Conservation (phyloP, 2,113 vertebrate genomes). For the Apeltes quadracus region DNA sequence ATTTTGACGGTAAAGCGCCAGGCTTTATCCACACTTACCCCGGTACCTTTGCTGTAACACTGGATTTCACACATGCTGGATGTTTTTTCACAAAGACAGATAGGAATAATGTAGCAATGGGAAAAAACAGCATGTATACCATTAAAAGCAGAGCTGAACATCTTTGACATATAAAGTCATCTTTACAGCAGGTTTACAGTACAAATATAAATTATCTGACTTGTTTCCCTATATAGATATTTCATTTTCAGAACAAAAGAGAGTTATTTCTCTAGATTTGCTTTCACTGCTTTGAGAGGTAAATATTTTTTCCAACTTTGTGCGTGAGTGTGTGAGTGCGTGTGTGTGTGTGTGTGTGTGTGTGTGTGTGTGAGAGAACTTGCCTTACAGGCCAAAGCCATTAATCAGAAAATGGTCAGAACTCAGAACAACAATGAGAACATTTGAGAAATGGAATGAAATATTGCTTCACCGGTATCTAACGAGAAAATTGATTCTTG, state of each 20-base stretch:
- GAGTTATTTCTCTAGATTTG: too few species aligned
- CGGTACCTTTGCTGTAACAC: background rate
- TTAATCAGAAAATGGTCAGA: too few species aligned
- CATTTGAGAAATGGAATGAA: too few species aligned
- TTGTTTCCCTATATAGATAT: too few species aligned
- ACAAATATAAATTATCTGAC: too few species aligned
- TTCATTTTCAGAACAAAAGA: too few species aligned
- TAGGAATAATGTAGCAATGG: background rate
- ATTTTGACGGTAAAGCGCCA: background rate
- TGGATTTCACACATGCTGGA: background rate
- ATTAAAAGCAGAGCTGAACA: background rate
- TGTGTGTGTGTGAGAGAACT: background rate
- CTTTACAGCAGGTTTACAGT: background rate
- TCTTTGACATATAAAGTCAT: background rate
- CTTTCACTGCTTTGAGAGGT: constrained; percentile 12
- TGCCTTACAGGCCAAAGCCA: too few species aligned
- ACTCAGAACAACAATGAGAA: too few species aligned
- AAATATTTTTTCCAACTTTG: background rate
- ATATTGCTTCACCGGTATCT: too few species aligned
- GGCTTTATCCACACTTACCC: background rate
- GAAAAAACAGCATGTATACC: background rate
- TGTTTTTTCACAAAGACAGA: background rate
- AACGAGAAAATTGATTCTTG: too few species aligned
- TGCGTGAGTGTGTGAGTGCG: constrained; percentile 11
- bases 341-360: constrained; percentile 18